Evolutionary conservation across 2,797 vertebrate genomes (phyloP).

Genomic region (Phaenicophaeus curvirostris): DNA sequence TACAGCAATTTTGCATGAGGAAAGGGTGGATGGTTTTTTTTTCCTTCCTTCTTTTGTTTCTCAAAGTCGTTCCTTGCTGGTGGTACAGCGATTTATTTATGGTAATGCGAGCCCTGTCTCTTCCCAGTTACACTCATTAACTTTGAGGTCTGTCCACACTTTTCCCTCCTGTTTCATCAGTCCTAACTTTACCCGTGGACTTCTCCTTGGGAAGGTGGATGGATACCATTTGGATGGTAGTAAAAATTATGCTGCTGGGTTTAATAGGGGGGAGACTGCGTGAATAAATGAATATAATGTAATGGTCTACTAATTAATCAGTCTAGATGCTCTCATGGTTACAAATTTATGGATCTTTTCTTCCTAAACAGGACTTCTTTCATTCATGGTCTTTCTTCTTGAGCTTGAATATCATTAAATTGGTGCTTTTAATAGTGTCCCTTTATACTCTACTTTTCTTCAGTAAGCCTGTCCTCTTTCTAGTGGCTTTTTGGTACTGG

Average conservation of each 20-base stretch:
- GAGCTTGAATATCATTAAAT: neutral
- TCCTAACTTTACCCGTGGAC: neutral
- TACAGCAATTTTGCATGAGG: neutral
- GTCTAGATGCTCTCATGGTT: neutral
- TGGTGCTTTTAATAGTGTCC: neutral
- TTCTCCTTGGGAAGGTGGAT: neutral
- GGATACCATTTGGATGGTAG: neutral
- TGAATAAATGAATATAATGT: neutral
- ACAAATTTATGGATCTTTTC: neutral
- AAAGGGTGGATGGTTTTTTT: neutral
- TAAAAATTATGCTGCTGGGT: neutral
- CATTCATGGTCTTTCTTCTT: neutral
- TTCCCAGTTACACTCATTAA: neutral
- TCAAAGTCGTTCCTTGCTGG: neutral
- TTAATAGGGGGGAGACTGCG: neutral
- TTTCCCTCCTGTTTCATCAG: neutral
- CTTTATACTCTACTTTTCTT: neutral
- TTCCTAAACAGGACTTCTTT: neutral
- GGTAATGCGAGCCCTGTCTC: neutral
- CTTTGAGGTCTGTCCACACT: accelerated
- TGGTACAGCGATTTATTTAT: neutral
- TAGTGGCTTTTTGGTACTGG: neutral
- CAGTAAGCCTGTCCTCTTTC: neutral
- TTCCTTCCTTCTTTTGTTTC: neutral
- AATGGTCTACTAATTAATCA: neutral